phyloP scores from a whole-genome alignment of 2,797 vertebrate species.

The Notoglanidium macrostoma region DNA sequence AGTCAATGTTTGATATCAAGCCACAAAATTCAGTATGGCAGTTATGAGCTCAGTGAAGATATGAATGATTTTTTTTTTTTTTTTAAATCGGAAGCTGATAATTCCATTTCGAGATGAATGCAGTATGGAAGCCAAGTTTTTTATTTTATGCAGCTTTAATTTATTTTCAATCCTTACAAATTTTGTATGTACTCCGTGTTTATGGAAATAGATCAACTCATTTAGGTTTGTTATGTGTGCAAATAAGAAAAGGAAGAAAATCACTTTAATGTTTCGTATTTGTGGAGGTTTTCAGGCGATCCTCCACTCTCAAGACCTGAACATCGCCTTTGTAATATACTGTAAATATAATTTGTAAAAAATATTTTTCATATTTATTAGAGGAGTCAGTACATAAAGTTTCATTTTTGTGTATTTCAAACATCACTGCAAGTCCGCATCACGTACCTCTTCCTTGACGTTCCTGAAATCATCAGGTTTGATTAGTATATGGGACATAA shows the following conservation, averaged over 20 bases:
- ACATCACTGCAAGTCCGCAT: background rate
- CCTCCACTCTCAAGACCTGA: background rate
- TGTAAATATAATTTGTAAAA: background rate
- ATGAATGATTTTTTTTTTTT: background rate
- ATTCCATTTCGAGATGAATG: background rate
- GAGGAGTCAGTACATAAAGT: background rate
- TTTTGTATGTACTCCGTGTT: background rate
- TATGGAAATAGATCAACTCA: background rate
- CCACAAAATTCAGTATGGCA: background rate
- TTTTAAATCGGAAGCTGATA: background rate
- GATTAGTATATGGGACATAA: background rate
- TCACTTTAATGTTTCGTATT: background rate
- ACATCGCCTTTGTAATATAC: background rate
- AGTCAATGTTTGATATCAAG: background rate
- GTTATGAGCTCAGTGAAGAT: background rate
- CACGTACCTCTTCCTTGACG: background rate
- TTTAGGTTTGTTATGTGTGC: background rate
- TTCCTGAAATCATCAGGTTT: background rate
- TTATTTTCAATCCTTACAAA: background rate
- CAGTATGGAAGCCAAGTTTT: background rate
- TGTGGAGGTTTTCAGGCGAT: background rate
- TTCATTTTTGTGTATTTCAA: background rate
- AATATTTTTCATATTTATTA: background rate
- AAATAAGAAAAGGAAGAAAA: background rate
- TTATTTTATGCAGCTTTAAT: background rate